These are phyloP conservation scores for Pelochelys cantorii DNA, from an alignment of 2,797 vertebrate genomes.

Conservation along the genomic window DNA sequence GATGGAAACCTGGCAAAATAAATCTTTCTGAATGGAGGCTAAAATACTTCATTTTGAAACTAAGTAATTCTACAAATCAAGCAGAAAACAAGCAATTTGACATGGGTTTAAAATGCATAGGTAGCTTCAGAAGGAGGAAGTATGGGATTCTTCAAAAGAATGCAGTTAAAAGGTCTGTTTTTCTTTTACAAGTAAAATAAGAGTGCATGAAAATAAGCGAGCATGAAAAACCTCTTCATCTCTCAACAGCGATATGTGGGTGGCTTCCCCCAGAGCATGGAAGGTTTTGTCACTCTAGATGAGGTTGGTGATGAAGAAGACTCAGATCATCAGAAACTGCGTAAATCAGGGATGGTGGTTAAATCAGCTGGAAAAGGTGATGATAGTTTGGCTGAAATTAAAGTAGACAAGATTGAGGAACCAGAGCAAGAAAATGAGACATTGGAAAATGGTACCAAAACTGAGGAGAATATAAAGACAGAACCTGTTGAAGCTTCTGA, in stretches of 20 bases:
- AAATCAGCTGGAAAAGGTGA: slow-evolving; percentile 79
- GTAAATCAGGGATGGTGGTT: slow-evolving; percentile 68
- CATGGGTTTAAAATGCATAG: not conserved
- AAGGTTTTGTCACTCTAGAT: slow-evolving; percentile 95
- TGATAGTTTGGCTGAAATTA: slow-evolving; percentile 84
- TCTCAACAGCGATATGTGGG: slow-evolving; percentile 80
- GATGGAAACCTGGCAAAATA: not conserved
- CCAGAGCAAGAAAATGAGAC: slow-evolving; percentile 79
- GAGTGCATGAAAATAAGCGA: too few relatives aligned
- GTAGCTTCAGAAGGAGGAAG: not conserved
- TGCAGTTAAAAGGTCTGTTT: not conserved
- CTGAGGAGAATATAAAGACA: slow-evolving; percentile 70
- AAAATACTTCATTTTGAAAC: not conserved
- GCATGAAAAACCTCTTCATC: not conserved
- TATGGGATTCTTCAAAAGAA: not conserved
- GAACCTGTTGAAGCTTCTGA: slow-evolving; percentile 65
- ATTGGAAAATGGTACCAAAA: slow-evolving; percentile 76
- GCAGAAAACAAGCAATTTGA: not conserved
- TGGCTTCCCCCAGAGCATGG: slow-evolving; percentile 91
- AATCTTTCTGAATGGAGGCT: not conserved
- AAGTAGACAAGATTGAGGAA: slow-evolving; percentile 86
- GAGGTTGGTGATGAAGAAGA: slow-evolving; percentile 93
- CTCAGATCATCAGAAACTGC: slow-evolving; percentile 77
- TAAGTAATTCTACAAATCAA: not conserved
- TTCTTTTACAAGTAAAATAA: not conserved